A percentile compares a stretch with the other conserved stretches of the same genome.
Evolutionary conservation across 2,113 vertebrate species (phyloP).

Genomic region (Meleagris gallopavo): DNA sequence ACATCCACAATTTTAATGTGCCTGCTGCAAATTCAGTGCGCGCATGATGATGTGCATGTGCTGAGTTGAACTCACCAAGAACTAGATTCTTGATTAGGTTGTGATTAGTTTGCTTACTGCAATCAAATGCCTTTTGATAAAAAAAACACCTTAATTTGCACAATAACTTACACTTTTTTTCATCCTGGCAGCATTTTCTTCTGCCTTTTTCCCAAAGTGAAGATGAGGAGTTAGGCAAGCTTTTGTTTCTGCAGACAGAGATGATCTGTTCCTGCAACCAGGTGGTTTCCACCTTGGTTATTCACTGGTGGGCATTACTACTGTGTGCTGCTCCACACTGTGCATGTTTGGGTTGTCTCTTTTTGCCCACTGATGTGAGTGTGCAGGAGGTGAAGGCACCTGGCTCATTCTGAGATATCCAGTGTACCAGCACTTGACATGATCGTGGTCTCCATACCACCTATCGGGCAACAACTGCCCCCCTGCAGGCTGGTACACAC

Average conservation of each 20-base stretch:
- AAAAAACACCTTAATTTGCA: background rate
- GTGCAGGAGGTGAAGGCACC: background rate
- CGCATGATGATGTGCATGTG: background rate
- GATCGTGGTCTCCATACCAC: background rate
- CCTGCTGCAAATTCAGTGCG: background rate
- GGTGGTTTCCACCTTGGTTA: background rate
- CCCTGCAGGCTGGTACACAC: fast-evolving
- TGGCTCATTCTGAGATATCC: background rate
- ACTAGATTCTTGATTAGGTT: background rate
- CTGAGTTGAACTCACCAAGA: background rate
- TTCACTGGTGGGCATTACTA: background rate
- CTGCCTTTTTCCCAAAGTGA: background rate
- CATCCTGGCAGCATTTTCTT: background rate
- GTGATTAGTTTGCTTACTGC: background rate
- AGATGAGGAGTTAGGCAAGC: background rate
- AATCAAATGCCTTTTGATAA: background rate
- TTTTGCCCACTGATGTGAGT: background rate
- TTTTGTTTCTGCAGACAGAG: background rate
- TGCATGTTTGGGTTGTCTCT: background rate
- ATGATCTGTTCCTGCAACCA: background rate
- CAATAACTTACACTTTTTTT: background rate
- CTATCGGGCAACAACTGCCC: background rate
- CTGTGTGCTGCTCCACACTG: fast-evolving
- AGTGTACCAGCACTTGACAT: fast-evolving
- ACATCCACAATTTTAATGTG: background rate